These are phyloP conservation scores for Aptenodytes forsteri DNA, from an alignment of 2,113 vertebrate species.

Conservation along the genomic window DNA sequence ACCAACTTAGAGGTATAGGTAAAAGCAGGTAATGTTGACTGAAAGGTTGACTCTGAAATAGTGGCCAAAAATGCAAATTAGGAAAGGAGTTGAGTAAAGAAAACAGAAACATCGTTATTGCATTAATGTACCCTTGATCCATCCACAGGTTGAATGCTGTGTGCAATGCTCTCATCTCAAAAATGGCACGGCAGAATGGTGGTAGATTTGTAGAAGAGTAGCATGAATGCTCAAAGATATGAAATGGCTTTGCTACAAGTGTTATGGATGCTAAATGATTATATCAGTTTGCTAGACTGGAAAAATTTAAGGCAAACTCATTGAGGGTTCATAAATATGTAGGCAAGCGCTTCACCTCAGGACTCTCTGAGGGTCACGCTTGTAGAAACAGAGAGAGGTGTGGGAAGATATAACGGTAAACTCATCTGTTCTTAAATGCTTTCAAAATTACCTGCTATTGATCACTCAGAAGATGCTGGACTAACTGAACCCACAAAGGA, in stretches of 20 bases:
- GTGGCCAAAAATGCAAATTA: not conserved
- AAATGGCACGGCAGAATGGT: fast-evolving
- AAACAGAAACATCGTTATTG: not conserved
- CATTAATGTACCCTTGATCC: not conserved
- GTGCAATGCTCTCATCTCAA: not conserved
- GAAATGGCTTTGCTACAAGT: not conserved
- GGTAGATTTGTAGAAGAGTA: not conserved
- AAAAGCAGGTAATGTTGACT: not conserved
- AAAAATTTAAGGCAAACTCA: not conserved
- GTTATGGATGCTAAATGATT: not conserved
- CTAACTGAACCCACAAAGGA: not conserved
- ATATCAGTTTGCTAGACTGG: not conserved
- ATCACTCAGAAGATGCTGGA: not conserved
- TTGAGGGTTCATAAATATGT: not conserved
- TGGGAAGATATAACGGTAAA: not conserved
- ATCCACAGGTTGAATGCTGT: not conserved
- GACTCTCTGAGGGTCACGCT: not conserved
- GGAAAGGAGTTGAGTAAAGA: not conserved
- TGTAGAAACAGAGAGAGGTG: not conserved
- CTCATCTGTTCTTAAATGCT: not conserved
- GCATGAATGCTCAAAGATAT: fast-evolving
- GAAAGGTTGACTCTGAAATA: not conserved
- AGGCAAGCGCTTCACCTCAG: not conserved
- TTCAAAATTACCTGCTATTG: not conserved
- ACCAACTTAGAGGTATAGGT: not conserved